A percentile compares a stretch with the other conserved stretches of the same genome.
phyloP scores from a whole-genome alignment of 2,888 invertebrate species.

The Allolobophora icterica region DNA sequence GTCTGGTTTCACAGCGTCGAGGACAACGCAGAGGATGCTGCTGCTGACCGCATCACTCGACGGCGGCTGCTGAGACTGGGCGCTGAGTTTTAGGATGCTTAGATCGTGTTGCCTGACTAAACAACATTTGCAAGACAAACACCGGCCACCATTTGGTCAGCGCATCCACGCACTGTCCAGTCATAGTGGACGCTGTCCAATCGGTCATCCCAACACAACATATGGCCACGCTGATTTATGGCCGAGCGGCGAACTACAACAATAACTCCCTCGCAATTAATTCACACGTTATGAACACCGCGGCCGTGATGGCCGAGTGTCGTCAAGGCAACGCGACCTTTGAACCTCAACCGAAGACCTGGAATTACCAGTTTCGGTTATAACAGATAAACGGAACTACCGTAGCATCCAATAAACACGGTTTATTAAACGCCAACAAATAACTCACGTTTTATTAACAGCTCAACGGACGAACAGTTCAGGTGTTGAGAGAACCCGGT shows the following conservation, averaged over 20 bases:
- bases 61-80: background rate
- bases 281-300: background rate
- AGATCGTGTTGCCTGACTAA: slow-evolving; percentile 22
- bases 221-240: background rate
- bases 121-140: slow-evolving; percentile 19
- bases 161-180: background rate
- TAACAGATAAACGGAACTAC: background rate
- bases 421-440: background rate
- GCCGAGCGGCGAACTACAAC: background rate
- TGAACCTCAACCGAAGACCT: background rate
- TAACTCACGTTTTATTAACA: background rate
- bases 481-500: background rate
- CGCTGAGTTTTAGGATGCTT: background rate
- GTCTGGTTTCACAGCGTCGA: background rate
- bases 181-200: background rate
- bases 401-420: background rate
- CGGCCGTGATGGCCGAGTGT: background rate
- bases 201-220: background rate
- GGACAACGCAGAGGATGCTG: background rate
- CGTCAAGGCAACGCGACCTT: background rate
- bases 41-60: background rate
- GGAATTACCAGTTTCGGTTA: background rate
- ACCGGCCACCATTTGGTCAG: background rate
- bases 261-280: background rate
- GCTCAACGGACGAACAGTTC: background rate